These are phyloP conservation scores for Eristalinus aeneus DNA, from an alignment of 2,888 invertebrate genomes.

Conservation along the genomic window DNA sequence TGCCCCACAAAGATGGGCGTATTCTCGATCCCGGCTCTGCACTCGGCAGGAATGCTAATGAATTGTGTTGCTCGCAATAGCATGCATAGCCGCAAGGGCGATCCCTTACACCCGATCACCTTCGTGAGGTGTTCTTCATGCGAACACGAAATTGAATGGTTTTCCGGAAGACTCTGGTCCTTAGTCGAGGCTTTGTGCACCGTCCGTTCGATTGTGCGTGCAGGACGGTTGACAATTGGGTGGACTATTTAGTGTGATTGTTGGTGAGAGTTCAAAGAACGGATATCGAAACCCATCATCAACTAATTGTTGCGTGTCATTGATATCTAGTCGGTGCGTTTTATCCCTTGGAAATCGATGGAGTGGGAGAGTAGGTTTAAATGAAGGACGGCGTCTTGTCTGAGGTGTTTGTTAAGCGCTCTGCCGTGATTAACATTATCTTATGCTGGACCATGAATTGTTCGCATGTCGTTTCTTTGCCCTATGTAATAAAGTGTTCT, in stretches of 20 bases:
- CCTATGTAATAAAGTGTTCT: no score
- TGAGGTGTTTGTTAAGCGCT: no score
- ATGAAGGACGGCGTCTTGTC: no score
- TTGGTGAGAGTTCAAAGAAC: not conserved
- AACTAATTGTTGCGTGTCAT: not conserved
- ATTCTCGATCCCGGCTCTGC: not conserved
- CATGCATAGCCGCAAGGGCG: not conserved
- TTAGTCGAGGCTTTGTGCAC: not conserved
- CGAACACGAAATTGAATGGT: not conserved
- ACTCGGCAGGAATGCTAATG: conserved; percentile 18
- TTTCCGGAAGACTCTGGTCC: conserved; percentile 2
- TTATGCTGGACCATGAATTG: no score
- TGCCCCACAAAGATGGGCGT: not conserved
- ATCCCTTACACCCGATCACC: not conserved
- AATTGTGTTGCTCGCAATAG: conserved; percentile 1
- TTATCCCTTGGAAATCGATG: not conserved
- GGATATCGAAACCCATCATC: not conserved
- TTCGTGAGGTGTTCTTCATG: not conserved
- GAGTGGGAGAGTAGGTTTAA: not conserved
- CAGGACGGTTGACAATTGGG: not conserved
- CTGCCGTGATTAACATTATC: no score
- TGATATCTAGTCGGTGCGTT: not conserved
- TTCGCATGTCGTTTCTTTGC: no score
- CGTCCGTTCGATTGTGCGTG: not conserved
- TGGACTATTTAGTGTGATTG: not conserved